Evolutionary conservation across 1,140 invertebrate species (phyloP).

Genomic region (Drosophila watanabei): DNA sequence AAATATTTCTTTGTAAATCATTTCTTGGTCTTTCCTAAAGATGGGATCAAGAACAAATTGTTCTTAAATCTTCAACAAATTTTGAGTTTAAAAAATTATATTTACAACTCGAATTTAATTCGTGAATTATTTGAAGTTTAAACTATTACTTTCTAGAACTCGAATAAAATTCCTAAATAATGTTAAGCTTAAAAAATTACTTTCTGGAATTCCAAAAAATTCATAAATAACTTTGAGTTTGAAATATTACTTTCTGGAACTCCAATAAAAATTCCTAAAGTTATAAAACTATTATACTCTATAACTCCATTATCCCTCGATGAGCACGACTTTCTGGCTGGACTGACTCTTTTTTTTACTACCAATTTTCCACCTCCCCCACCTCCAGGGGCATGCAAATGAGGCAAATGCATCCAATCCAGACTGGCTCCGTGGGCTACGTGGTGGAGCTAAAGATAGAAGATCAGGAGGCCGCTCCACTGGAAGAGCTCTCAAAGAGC

Average conservation of each 20-base stretch:
- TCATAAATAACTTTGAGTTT: not conserved
- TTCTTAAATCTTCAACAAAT: too few species aligned
- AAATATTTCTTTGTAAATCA: too few species aligned
- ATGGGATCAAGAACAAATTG: too few species aligned
- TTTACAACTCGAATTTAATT: too few species aligned
- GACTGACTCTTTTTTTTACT: constrained; percentile 2
- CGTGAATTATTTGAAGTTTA: too few species aligned
- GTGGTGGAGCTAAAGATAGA: constrained; percentile 25
- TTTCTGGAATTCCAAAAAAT: not conserved
- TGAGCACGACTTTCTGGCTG: not conserved
- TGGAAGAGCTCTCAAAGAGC: constrained; percentile 29
- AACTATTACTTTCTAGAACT: too few species aligned
- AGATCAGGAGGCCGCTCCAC: constrained; percentile 9
- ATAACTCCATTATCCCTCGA: not conserved
- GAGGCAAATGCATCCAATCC: constrained; percentile 38
- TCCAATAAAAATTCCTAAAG: not conserved
- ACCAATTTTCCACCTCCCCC: constrained; percentile 3
- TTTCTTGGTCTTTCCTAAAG: too few species aligned
- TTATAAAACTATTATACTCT: not conserved
- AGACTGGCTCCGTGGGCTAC: constrained; percentile 9
- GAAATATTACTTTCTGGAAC: not conserved
- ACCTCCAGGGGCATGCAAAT: constrained; percentile 27
- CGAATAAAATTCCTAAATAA: too few species aligned
- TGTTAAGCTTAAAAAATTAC: too few species aligned
- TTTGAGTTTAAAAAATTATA: too few species aligned